Base-by-base conservation (phyloP, 2,888 invertebrate genomes). In the Leptinotarsa tumamoca region DNA sequence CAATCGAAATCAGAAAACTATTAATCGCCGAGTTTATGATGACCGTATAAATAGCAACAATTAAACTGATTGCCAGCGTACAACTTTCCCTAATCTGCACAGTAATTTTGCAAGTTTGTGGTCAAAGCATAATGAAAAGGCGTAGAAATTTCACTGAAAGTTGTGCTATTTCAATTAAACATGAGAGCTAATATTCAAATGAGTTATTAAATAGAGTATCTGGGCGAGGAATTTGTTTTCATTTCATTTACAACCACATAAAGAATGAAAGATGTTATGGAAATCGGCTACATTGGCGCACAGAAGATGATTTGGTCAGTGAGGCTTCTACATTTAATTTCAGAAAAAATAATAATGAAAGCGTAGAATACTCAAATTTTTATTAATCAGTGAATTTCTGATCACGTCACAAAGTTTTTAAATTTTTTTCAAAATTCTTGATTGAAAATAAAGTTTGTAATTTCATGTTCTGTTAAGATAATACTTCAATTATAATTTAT, bases 21-120 rank as follows among this genome's bases (percentile, higher is more conserved):
- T 13, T 58, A 23, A 14, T 58, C 58, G 21, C 17, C 58, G 4
- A 54, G 13, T 13, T 18, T 43, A 43, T 17, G 33, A 63, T 43
- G n/a, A 21, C 43, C 43, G 43, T 61, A 21, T 61, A 61, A 61
- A 61, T 43, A 43, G 17, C 43, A 63, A 33, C 63, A 63, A 63
- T 63, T 63, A 63, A 63, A 63, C 13, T 21, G 23, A 63, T n/a
- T 27, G 63, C 7, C 1, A 43, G 63, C 18, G 63, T 63, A 63
- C 63, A 33, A 63, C 63, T 63, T 63, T 63, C 63, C 10, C 63
- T 18, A 63, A 18, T 43, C 43, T 33, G 33, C 1, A 63, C 43
- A 43, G 33, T 63, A 10, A 63, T 43, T 63, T 63, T n/a, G 43
- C 63, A 63, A 63, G 33, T 33, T 33, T n/a, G 63, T 63, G 63